A percentile compares a stretch with the other conserved stretches of the same genome.
phyloP scores from a whole-genome alignment of 2,797 vertebrate genomes.

The Anas acuta region DNA sequence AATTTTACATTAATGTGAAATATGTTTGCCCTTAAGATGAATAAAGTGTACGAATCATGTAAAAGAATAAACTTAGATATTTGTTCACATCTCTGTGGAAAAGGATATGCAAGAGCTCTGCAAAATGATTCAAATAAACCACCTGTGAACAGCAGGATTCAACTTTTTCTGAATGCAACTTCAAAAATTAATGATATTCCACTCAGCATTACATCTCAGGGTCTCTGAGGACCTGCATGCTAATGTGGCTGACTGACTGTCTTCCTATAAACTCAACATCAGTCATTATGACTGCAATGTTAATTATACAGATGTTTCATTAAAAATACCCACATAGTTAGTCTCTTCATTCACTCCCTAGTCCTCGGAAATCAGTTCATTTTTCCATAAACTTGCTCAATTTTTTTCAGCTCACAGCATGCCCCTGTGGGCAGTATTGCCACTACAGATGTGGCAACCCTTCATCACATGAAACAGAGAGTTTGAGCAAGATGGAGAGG shows the following conservation, averaged over 20 bases:
- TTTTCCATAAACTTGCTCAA: not conserved
- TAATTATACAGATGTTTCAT: not conserved
- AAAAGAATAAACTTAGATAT: not conserved
- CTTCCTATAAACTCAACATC: not conserved
- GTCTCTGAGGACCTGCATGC: not conserved
- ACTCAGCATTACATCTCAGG: not conserved
- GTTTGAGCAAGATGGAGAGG: not conserved
- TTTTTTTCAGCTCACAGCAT: not conserved
- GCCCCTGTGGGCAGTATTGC: not conserved
- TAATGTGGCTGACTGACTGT: not conserved
- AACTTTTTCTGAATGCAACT: not conserved
- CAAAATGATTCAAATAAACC: not conserved
- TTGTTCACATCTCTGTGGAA: not conserved
- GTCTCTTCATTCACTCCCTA: not conserved
- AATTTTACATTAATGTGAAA: not conserved
- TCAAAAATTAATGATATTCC: not conserved
- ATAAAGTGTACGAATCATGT: not conserved
- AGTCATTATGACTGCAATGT: not conserved
- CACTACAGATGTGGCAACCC: not conserved
- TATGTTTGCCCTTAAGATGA: not conserved
- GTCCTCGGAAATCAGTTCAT: not conserved
- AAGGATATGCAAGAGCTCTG: not conserved
- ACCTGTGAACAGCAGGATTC: not conserved
- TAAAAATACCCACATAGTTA: accelerated
- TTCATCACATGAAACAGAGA: accelerated